Evolutionary conservation across 2,888 invertebrate species (phyloP).

Genomic region (Catocala nupta): DNA sequence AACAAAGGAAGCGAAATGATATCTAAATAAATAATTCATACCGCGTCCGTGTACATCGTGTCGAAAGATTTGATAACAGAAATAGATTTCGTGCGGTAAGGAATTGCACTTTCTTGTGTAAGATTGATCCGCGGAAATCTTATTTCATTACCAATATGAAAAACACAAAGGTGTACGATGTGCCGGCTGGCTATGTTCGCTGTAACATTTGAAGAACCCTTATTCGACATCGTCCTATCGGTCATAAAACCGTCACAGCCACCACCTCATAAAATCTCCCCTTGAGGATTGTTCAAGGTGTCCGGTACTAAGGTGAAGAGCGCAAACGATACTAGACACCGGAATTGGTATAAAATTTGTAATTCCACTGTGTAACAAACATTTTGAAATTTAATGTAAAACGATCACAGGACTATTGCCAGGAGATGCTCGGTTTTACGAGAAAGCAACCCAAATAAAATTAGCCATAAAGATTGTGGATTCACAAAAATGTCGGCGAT

Average conservation of each 20-base stretch:
- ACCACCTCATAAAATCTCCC: conserved; percentile 74
- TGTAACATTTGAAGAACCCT: conserved; percentile 70
- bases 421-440: conserved; percentile 49
- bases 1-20: conserved; percentile 65
- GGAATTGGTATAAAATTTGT: conserved; percentile 42
- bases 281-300: conserved; percentile 64
- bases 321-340: conserved; percentile 45
- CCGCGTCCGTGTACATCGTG: conserved; percentile 61
- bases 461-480: conserved; percentile 54
- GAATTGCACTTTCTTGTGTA: conserved; percentile 44
- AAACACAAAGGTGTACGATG: conserved; percentile 60
- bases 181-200: conserved; percentile 62
- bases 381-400: conserved; percentile 45
- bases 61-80: conserved; percentile 69
- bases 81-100: conserved; percentile 58
- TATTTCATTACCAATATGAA: conserved; percentile 54
- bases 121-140: conserved; percentile 49
- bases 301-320: conserved; percentile 59
- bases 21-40: conserved; percentile 77
- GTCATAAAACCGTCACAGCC: conserved; percentile 77
- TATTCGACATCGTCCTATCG: conserved; percentile 65
- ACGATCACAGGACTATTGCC: conserved; percentile 44
- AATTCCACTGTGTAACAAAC: conserved; percentile 27
- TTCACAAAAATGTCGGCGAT: conserved; percentile 49
- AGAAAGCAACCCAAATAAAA: conserved; percentile 57